phyloP scores from a whole-genome alignment of 2,888 invertebrate species.

The Rotaria magnacalcarata region DNA sequence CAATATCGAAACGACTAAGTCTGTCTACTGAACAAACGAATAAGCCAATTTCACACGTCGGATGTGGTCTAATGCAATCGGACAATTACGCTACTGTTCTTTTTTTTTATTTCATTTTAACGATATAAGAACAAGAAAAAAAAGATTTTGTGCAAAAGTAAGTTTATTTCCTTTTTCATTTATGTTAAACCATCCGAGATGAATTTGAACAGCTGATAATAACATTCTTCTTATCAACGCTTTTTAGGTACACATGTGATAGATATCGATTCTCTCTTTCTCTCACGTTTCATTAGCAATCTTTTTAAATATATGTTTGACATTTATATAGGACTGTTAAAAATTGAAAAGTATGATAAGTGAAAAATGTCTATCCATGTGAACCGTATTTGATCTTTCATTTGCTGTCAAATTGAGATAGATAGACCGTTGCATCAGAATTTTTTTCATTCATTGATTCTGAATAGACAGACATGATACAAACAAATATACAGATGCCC shows the following conservation, averaged over 20 bases:
- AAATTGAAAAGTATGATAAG: slow-evolving; percentile 26
- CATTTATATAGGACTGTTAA: slow-evolving; percentile 6
- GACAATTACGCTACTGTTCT: neutral
- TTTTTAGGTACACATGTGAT: neutral
- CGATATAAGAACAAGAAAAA: neutral
- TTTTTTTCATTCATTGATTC: neutral
- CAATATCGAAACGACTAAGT: neutral
- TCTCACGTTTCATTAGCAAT: slow-evolving; percentile 8
- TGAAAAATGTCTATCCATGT: neutral
- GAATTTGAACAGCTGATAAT: neutral
- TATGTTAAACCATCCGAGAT: neutral
- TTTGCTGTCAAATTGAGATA: slow-evolving; percentile 3
- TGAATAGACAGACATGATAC: slow-evolving; percentile 5
- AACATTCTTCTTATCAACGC: neutral
- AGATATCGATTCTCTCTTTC: neutral
- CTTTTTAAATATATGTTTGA: neutral
- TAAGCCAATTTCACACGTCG: slow-evolving; percentile 1
- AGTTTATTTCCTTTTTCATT: neutral
- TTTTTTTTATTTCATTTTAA: neutral
- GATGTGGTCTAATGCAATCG: neutral
- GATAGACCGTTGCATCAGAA: slow-evolving; percentile 15
- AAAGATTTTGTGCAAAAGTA: neutral
- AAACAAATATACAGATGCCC: slow-evolving; percentile 28
- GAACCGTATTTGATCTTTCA: slow-evolving; percentile 1
- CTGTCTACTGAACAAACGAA: neutral